Base-by-base conservation (phyloP, 2,113 vertebrate species). In the Mesembrinibis cayennensis region DNA sequence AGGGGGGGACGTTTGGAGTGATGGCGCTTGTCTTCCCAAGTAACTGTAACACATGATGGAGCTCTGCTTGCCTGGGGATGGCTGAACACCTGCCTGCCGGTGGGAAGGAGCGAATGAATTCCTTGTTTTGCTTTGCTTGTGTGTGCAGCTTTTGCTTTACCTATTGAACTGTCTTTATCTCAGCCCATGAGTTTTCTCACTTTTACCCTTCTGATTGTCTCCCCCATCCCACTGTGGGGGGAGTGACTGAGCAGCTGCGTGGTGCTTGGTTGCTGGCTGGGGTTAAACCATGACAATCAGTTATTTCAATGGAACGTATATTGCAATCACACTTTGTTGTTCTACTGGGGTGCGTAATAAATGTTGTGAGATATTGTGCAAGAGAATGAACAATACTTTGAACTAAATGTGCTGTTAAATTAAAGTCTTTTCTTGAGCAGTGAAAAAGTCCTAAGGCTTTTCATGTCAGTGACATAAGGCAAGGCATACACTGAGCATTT, bases 381-480 rank as follows among this genome's bases (percentile, higher is more conserved):
- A 85, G 82, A 93, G 92, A 78, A 96, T 82, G 59, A 95, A 94
- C 84, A 94, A 92, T 93, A 78, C 91, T 96, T 94, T 50, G 87
- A 97, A 92, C 70, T 94, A 94, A 92, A 97, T 93, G 92, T 97
- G 69, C 92, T 86, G 72, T 95, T 96, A 96, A 79, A 80, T 95
- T 96, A 77, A 97, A 95, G 71, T 19, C 10, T 73, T 50, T 69
- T 94, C 96, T 94, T 59, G 53, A 95, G 76, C 94, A 89, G 55
- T 49, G 79, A 83, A 95, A 78, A 93, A 72, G 77, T 88, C 93
- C 92, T 76, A 71, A 96, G 94, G 78, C 69, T 76, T 93, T 96
- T 90, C 53, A 82, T 53, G 61, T 93, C 71, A 74, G 45, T 82
- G 87, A 93, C 92, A 95, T 82, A 92, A 84, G 42, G 53, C 67